Base-by-base conservation (phyloP, 2,113 vertebrate genomes). In the Bostrychus sinensis region DNA sequence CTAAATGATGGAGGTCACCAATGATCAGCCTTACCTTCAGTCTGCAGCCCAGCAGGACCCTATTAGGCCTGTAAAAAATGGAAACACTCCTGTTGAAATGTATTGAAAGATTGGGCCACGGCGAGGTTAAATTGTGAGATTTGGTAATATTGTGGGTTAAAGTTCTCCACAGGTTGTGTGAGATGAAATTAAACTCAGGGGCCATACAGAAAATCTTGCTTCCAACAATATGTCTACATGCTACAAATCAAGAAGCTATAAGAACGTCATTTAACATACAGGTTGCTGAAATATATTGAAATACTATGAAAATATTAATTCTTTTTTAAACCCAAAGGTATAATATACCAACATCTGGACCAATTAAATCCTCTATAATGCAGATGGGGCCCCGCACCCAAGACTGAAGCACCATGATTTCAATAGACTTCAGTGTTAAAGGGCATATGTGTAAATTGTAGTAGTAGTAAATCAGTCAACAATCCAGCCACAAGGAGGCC, bases 61-160 rank as follows among this genome's bases (percentile, higher is more conserved):
- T 22, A n/a, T 85, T 34, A n/a, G 60, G 64, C 69, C 65, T 43
- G 39, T 77, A 46, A 39, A 46, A 39, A 11, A 45, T 63, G 68
- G 45, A 83, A 88, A 85, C 45, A 56, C 54, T 61, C 51, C 64
- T 80, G 80, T 81, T 83, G 77, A 54, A 84, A 72, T 61, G 46
- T 38, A 75, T 85, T 78, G 62, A 45, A 42, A 19, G 43, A 63
- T 62, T 70, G 19, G 45, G 42, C 17, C 48, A 43, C 25, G 41
- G 37, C 13, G 22, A 53, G 26, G 66, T 75, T 72, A 41, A 80
- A 61, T 45, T 37, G 34, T 72, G 30, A 78, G 30, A 63, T 56
- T 25, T 3, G 39, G 41, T 53, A 75, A 60, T 23, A 50, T 68
- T 56, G 62, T 4, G 1, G 30, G 46, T 34, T 26, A 20, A 76